phyloP scores from a whole-genome alignment of 1,140 invertebrate genomes.

The Apis laboriosa region DNA sequence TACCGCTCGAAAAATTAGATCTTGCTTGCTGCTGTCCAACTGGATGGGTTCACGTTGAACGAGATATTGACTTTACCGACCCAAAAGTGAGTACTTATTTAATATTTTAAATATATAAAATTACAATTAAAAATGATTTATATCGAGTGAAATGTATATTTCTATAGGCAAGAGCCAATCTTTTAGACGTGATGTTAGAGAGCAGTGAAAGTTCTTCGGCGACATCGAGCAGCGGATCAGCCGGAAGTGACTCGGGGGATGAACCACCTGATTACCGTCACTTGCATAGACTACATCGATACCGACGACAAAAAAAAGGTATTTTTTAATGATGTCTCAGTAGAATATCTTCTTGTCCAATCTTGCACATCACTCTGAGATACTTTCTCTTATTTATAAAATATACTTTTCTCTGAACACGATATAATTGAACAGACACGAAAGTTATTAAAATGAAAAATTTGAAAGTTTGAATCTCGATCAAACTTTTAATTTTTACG shows the following conservation, averaged over 20 bases:
- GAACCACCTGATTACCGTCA: constrained; percentile 86
- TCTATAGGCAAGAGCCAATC: constrained; percentile 86
- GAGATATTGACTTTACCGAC: constrained; percentile 88
- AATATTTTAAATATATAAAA: not conserved
- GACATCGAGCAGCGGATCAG: constrained; percentile 84
- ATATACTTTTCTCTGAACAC: constrained; percentile 26
- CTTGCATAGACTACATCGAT: constrained; percentile 86
- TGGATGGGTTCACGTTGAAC: constrained; percentile 89
- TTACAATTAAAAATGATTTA: not conserved
- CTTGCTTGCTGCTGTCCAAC: constrained; percentile 86
- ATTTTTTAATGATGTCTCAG: constrained; percentile 50
- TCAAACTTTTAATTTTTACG: not conserved
- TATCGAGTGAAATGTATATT: not conserved
- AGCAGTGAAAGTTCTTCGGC: constrained; percentile 86
- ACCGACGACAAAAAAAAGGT: constrained; percentile 89
- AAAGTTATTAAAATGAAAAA: not conserved
- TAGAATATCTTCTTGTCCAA: constrained; percentile 18
- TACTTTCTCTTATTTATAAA: not conserved
- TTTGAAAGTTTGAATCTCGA: not conserved
- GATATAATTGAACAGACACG: not conserved
- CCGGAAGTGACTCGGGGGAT: constrained; percentile 83
- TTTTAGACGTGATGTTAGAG: constrained; percentile 88
- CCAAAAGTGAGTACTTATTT: constrained; percentile 83
- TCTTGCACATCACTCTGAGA: constrained; percentile 40
- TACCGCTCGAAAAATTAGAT: constrained; percentile 80